These are phyloP conservation scores for Drosophila prosaltans DNA, from an alignment of 1,140 invertebrate genomes.

Conservation along the genomic window DNA sequence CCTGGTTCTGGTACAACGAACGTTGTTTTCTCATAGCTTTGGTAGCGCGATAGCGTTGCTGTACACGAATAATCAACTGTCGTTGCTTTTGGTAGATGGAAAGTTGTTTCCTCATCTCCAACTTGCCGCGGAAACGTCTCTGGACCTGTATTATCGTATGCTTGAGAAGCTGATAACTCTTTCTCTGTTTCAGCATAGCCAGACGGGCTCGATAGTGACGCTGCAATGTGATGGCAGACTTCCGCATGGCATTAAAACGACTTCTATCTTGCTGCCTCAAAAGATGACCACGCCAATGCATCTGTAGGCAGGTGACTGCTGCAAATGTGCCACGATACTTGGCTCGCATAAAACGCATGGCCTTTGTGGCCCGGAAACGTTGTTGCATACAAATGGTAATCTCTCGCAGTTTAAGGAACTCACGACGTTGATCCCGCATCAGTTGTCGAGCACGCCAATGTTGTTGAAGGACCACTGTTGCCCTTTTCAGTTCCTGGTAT, in stretches of 20 bases:
- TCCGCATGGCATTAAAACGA: slow-evolving; percentile 36
- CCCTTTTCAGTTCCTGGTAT: slow-evolving; percentile 45
- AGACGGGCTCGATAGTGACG: slow-evolving; percentile 36
- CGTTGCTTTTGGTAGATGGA: slow-evolving; percentile 35
- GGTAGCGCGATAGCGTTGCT: slow-evolving; percentile 44
- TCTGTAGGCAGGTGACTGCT: slow-evolving; percentile 81
- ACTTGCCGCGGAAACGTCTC: slow-evolving; percentile 40
- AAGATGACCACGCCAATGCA: slow-evolving; percentile 75
- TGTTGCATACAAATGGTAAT: slow-evolving; percentile 83
- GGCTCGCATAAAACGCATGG: slow-evolving; percentile 60
- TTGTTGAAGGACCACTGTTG: slow-evolving; percentile 57
- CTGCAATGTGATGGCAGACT: slow-evolving; percentile 50
- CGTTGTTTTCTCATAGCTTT: slow-evolving; percentile 50
- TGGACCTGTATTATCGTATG: slow-evolving; percentile 41
- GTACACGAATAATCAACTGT: slow-evolving; percentile 31
- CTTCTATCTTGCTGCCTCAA: slow-evolving; percentile 48
- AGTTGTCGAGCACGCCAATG: slow-evolving; percentile 44
- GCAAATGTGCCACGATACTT: slow-evolving; percentile 68
- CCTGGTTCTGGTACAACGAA: slow-evolving; percentile 35
- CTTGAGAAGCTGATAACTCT: slow-evolving; percentile 25
- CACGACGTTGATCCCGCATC: slow-evolving; percentile 41
- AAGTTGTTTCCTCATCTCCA: slow-evolving; percentile 50
- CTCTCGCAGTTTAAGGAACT: slow-evolving; percentile 45
- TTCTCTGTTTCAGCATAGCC: slow-evolving; percentile 39
- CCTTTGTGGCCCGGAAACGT: slow-evolving; percentile 82